Evolutionary conservation across 2,797 vertebrate genomes (phyloP).

Genomic region (Hydrolagus colliei): DNA sequence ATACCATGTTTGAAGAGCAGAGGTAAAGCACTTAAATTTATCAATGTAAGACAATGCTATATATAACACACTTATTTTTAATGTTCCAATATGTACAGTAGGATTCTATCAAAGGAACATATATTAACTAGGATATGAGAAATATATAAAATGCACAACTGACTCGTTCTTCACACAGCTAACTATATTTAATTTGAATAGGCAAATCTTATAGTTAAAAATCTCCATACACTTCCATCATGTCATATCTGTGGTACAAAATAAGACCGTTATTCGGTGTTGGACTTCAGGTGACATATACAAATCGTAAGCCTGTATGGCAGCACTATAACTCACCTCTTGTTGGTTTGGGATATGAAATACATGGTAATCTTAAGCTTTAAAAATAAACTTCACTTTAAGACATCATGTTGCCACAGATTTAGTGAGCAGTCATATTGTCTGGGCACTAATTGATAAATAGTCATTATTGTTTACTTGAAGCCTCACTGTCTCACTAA

Average conservation of each 20-base stretch:
- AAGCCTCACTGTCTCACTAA: too few species aligned
- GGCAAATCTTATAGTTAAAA: background rate
- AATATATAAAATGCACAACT: constrained; percentile 8
- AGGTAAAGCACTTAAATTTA: background rate
- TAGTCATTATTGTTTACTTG: too few species aligned
- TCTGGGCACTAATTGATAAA: too few species aligned
- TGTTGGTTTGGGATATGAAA: background rate
- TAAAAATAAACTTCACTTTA: background rate
- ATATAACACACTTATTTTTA: background rate
- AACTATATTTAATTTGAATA: constrained; percentile 20
- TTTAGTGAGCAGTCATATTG: background rate
- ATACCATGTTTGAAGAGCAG: background rate
- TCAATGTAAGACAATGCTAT: background rate
- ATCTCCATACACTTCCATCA: background rate
- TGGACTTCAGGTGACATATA: background rate
- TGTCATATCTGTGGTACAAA: background rate
- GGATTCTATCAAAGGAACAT: constrained; percentile 1
- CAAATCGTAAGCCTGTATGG: background rate
- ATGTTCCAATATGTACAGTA: background rate
- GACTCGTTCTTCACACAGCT: background rate
- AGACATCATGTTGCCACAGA: background rate
- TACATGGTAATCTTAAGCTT: background rate
- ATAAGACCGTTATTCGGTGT: background rate
- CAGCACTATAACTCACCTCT: too few species aligned
- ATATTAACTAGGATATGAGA: background rate